Evolutionary conservation across 2,113 vertebrate species (phyloP).

Genomic region (Andinoacara biseriatus): DNA sequence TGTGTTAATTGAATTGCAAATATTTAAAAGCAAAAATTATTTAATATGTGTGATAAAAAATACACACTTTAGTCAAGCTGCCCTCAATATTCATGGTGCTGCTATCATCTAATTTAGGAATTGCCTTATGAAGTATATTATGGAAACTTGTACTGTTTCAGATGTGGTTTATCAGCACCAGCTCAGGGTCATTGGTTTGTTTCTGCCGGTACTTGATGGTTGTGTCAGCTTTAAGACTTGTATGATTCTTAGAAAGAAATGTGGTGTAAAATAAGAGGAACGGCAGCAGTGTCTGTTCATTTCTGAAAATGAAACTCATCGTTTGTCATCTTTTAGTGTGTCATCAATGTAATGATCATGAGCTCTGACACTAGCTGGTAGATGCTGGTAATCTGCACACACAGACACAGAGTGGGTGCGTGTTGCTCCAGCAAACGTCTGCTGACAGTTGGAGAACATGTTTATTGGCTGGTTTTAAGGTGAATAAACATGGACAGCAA

Average conservation of each 20-base stretch:
- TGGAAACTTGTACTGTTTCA: not conserved
- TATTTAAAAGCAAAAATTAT: not conserved
- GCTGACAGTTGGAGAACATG: not conserved
- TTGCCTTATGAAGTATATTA: not conserved
- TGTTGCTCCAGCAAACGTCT: slow-evolving; percentile 21
- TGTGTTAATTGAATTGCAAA: not conserved
- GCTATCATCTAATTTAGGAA: not conserved
- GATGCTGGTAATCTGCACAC: not conserved
- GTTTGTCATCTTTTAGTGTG: not conserved
- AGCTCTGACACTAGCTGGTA: not conserved
- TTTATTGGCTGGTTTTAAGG: slow-evolving; percentile 18
- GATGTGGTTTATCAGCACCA: not conserved
- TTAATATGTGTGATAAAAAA: not conserved
- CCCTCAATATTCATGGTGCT: not conserved
- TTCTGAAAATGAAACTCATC: not conserved
- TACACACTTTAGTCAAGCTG: not conserved
- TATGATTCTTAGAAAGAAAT: not conserved
- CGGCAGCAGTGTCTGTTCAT: not conserved
- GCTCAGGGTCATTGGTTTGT: not conserved
- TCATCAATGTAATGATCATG: not conserved
- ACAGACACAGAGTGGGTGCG: not conserved
- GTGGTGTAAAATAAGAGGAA: not conserved
- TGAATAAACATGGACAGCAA: slow-evolving; percentile 28
- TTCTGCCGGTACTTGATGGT: slow-evolving; percentile 5
- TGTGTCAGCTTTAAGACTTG: not conserved